Percentiles rank a stretch among this genome's conserved stretches.
Evolutionary conservation across 2,113 vertebrate species (phyloP).

Genomic region (Cricetomys ansorgei): DNA sequence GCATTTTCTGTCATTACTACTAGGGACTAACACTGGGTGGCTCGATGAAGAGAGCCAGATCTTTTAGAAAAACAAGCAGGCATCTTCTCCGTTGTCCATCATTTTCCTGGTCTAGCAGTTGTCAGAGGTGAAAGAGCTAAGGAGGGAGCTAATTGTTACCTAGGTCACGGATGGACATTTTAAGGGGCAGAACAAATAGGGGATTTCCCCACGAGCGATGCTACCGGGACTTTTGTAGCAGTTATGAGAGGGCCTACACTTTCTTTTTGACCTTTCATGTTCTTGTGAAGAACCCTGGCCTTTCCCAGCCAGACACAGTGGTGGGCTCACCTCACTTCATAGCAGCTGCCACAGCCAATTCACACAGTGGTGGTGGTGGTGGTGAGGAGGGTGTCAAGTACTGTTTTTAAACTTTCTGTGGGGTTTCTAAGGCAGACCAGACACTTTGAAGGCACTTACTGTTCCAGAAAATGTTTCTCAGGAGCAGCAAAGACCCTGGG

Average conservation of each 20-base stretch:
- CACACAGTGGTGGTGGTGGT: no score
- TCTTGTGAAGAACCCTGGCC: background rate
- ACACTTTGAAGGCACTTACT: background rate
- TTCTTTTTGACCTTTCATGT: conserved; percentile 55
- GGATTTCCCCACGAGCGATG: conserved; percentile 23
- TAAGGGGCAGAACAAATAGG: conserved; percentile 32
- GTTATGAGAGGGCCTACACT: background rate
- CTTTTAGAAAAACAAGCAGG: conserved; percentile 16
- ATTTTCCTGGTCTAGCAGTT: background rate
- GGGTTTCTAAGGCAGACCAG: background rate
- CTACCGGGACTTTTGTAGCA: conserved; percentile 20
- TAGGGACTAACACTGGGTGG: background rate
- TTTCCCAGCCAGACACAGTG: conserved; percentile 20
- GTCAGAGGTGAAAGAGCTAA: background rate
- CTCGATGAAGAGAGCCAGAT: background rate
- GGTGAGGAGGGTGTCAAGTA: no score
- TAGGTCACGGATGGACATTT: background rate
- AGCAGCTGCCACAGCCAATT: background rate
- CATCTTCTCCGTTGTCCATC: background rate
- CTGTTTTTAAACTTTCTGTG: background rate
- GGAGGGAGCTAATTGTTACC: background rate
- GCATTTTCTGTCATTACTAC: background rate
- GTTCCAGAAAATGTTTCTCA: background rate
- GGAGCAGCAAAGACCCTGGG: background rate
- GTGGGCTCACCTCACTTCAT: background rate